phyloP scores from a whole-genome alignment of 2,113 vertebrate species.

The Odontesthes bonariensis region DNA sequence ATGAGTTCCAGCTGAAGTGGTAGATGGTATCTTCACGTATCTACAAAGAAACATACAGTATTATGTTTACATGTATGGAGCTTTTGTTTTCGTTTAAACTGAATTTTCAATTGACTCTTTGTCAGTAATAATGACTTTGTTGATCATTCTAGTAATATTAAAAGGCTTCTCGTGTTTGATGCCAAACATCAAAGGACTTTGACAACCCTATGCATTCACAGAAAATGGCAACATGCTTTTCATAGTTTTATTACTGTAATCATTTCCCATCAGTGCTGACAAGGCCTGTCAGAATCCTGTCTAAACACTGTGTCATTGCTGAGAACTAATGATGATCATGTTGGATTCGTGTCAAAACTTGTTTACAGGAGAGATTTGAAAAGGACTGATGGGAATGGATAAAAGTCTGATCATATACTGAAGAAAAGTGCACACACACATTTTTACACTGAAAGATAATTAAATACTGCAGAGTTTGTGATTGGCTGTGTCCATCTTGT shows the following conservation, averaged over 20 bases:
- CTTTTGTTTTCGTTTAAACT: background rate
- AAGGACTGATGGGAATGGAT: conserved; percentile 27
- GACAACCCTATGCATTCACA: background rate
- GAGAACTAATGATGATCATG: conserved; percentile 58
- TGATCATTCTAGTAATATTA: background rate
- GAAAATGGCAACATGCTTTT: conserved; percentile 17
- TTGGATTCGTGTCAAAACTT: conserved; percentile 63
- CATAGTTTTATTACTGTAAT: conserved; percentile 32
- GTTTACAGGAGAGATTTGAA: conserved; percentile 37
- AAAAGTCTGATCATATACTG: conserved; percentile 5
- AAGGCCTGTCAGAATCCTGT: conserved; percentile 54
- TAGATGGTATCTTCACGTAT: no score
- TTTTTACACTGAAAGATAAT: conserved; percentile 17
- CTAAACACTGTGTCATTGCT: conserved; percentile 40
- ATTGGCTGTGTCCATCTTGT: conserved; percentile 14
- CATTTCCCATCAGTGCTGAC: conserved; percentile 44
- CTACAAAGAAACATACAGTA: background rate
- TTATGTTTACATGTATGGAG: background rate
- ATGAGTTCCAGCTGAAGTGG: conserved; percentile 6
- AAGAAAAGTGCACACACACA: background rate
- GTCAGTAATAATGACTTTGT: background rate
- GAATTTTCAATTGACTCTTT: background rate
- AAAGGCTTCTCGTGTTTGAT: background rate
- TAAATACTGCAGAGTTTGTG: background rate
- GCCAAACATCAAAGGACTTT: conserved; percentile 5